Evolutionary conservation across 2,797 vertebrate genomes (phyloP).

Genomic region (Triplophysa yarkandensis): DNA sequence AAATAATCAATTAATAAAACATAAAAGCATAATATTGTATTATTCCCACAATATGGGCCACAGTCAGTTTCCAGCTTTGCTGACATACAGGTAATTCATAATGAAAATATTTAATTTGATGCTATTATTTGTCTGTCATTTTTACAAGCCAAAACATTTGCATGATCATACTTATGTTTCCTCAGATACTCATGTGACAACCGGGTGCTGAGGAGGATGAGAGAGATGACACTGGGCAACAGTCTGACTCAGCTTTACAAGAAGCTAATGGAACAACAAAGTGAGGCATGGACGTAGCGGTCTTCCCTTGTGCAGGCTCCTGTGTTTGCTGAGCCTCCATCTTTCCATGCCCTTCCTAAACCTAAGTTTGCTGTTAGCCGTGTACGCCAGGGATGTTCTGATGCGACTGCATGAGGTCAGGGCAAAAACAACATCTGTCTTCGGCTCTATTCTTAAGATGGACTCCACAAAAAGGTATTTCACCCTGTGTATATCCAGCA

Average conservation of each 20-base stretch:
- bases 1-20: too few species aligned
- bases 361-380: slow-evolving; percentile 7
- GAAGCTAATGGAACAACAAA: slow-evolving; percentile 15
- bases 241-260: slow-evolving; percentile 12
- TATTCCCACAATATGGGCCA: too few species aligned
- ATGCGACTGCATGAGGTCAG: neutral
- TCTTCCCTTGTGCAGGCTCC: slow-evolving; percentile 4
- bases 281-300: slow-evolving; percentile 8
- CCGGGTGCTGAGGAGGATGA: slow-evolving; percentile 21
- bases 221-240: slow-evolving; percentile 29
- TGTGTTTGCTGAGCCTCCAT: neutral
- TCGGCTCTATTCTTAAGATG: slow-evolving; percentile 1
- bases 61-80: neutral
- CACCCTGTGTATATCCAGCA: slow-evolving; percentile 2
- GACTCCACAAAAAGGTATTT: neutral
- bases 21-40: too few species aligned
- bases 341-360: neutral
- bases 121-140: neutral
- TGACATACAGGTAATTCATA: slow-evolving; percentile 5
- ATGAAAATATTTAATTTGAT: neutral
- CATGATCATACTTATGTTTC: slow-evolving; percentile 3
- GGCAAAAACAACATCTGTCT: neutral
- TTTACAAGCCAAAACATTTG: neutral
- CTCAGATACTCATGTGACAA: slow-evolving; percentile 14
- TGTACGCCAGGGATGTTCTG: slow-evolving; percentile 19